A percentile compares a stretch with the other conserved stretches of the same genome.
These are phyloP conservation scores for Vanessa tameamea DNA, from an alignment of 1,140 invertebrate genomes.

Conservation along the genomic window DNA sequence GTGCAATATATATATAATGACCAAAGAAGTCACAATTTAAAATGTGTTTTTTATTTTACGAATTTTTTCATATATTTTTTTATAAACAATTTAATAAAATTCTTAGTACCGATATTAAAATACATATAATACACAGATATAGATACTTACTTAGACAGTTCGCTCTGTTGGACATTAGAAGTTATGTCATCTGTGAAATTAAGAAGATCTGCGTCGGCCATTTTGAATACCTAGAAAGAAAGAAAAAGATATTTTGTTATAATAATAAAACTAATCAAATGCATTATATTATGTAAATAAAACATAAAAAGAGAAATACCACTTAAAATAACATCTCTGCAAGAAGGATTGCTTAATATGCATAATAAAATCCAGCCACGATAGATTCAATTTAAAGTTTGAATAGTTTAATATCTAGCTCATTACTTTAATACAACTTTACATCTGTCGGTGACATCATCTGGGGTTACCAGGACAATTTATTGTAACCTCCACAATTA, in stretches of 20 bases:
- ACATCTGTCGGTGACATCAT: slow-evolving; percentile 42
- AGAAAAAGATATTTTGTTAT: slow-evolving; percentile 26
- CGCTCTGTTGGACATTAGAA: slow-evolving; percentile 54
- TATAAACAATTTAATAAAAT: no score
- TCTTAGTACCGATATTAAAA: no score
- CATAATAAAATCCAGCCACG: background rate
- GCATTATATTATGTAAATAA: background rate
- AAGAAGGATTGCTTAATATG: background rate
- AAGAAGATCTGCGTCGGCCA: slow-evolving; percentile 55
- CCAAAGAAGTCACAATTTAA: no score
- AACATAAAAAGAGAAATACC: no score
- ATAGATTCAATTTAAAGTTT: slow-evolving; percentile 4
- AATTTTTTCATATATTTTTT: no score
- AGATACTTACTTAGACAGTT: slow-evolving; percentile 65
- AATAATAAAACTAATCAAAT: background rate
- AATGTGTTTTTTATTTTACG: no score
- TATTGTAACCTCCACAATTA: slow-evolving; percentile 53
- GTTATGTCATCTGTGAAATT: slow-evolving; percentile 56
- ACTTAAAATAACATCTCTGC: no score
- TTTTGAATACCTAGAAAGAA: slow-evolving; percentile 56
- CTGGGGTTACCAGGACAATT: slow-evolving; percentile 52
- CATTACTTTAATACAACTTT: slow-evolving; percentile 16
- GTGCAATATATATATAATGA: no score
- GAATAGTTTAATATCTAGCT: slow-evolving; percentile 1
- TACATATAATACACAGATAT: no score